Conservation (phyloP, 2,797 vertebrate species). For the Platalea minor region DNA sequence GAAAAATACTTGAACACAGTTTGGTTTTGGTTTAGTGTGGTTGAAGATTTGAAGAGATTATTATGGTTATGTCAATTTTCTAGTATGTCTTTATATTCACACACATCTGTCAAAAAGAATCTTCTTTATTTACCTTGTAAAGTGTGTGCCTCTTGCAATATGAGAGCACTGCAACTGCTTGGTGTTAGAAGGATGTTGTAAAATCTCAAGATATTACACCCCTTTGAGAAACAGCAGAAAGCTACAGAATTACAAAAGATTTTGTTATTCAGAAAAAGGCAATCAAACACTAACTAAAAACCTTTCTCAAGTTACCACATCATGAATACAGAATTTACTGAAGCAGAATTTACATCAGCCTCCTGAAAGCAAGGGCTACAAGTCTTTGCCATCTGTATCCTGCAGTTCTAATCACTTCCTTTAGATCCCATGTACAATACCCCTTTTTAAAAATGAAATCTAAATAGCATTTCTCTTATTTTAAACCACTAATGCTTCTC, state of each 20-base stretch:
- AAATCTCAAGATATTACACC: slow-evolving; percentile 78
- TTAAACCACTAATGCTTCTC: not conserved
- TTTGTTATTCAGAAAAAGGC: not conserved
- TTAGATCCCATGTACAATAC: not conserved
- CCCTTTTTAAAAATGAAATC: not conserved
- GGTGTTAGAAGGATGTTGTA: slow-evolving; percentile 75
- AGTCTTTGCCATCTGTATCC: not conserved
- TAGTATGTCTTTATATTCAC: slow-evolving; percentile 16
- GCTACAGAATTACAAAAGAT: slow-evolving; percentile 40
- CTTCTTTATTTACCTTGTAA: slow-evolving; percentile 70
- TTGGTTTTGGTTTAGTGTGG: slow-evolving; percentile 10
- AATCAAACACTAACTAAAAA: not conserved
- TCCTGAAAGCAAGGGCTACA: not conserved
- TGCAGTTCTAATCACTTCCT: not conserved
- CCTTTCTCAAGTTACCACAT: not conserved
- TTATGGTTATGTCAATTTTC: slow-evolving; percentile 18
- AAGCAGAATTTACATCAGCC: not conserved
- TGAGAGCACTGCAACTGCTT: slow-evolving; percentile 73
- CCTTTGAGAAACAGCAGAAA: slow-evolving; percentile 78
- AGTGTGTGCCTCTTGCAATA: slow-evolving; percentile 76
- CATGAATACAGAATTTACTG: not conserved
- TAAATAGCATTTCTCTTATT: not conserved
- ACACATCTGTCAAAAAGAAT: slow-evolving; percentile 34
- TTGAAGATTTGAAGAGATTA: slow-evolving; percentile 23
- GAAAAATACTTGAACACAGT: slow-evolving; percentile 25